phyloP scores from a whole-genome alignment of 2,113 vertebrate genomes.

The Xiphophorus maculatus region DNA sequence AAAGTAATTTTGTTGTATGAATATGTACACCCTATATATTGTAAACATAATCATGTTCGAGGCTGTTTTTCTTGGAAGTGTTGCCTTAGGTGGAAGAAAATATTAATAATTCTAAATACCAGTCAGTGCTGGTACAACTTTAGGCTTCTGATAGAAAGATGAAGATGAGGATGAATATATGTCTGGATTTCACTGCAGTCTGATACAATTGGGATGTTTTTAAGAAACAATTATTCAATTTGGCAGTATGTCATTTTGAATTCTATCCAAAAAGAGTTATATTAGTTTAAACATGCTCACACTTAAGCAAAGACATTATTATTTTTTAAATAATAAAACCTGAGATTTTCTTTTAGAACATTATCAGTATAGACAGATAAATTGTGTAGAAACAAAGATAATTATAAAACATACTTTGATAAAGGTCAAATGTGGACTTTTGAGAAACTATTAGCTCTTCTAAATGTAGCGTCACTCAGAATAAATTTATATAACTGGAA shows the following conservation, averaged over 20 bases:
- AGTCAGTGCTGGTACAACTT: neutral
- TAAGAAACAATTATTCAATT: no score
- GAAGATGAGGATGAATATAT: neutral
- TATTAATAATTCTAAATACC: neutral
- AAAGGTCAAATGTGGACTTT: neutral
- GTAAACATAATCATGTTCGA: neutral
- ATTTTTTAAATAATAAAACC: no score
- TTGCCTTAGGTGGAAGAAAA: neutral
- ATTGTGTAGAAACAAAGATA: neutral
- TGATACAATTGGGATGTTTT: no score
- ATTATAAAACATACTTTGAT: neutral
- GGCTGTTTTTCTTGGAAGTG: no score
- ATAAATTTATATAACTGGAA: neutral
- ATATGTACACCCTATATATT: neutral
- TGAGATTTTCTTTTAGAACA: neutral
- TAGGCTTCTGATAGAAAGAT: neutral
- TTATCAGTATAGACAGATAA: neutral
- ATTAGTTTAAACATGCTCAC: no score
- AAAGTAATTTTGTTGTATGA: neutral
- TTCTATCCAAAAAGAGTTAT: no score
- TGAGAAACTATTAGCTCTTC: neutral
- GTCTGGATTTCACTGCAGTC: no score
- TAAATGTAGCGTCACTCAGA: neutral
- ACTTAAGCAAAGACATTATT: no score
- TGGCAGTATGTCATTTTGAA: no score